Conservation (phyloP, 1,140 invertebrate genomes). For the Charaxes varanes region DNA sequence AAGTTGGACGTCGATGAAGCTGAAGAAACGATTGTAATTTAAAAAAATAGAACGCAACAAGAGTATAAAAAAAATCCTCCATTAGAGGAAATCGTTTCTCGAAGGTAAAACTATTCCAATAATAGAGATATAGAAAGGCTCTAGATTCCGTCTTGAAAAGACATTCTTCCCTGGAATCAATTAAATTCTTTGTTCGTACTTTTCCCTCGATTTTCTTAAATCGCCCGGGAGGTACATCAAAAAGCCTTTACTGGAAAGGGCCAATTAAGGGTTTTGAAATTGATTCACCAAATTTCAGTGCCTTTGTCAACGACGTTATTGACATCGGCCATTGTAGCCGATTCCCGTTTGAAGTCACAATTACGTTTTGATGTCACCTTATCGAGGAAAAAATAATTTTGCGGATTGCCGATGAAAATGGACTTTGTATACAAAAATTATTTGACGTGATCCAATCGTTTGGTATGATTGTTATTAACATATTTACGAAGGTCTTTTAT, state of each 20-base stretch:
- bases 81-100: constrained; percentile 19
- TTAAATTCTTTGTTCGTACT: constrained; percentile 59
- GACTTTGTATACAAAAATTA: constrained; percentile 4
- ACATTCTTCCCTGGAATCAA: constrained; percentile 53
- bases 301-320: constrained; percentile 51
- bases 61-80: constrained; percentile 4
- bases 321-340: constrained; percentile 40
- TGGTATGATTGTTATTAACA: constrained; percentile 3
- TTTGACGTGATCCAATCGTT: constrained; percentile 2
- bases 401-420: background rate
- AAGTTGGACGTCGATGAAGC: background rate
- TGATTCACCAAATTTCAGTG: constrained; percentile 45
- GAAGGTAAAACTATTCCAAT: constrained; percentile 30
- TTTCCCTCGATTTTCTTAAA: constrained; percentile 56
- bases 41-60: constrained; percentile 2
- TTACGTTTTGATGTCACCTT: constrained; percentile 15
- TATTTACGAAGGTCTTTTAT: too few species aligned
- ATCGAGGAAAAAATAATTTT: constrained; percentile 10
- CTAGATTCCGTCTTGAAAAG: constrained; percentile 31
- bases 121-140: constrained; percentile 30
- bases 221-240: constrained; percentile 42
- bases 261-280: constrained; percentile 67
- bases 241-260: constrained; percentile 45
- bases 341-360: constrained; percentile 31
- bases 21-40: constrained; percentile 1